Conservation (phyloP, 2,888 invertebrate species). For the Morpho deidamia region DNA sequence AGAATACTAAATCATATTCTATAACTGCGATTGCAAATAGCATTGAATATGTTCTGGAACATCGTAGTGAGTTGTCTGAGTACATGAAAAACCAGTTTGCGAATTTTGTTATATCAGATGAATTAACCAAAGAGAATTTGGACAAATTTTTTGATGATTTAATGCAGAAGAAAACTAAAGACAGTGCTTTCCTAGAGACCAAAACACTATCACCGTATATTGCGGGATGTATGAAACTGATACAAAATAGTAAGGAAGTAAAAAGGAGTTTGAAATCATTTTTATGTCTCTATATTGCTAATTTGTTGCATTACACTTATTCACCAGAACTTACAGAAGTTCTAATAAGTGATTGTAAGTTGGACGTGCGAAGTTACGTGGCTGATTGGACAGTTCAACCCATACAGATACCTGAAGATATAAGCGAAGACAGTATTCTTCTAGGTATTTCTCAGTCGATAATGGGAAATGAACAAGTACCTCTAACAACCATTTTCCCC, state of each 20-base stretch:
- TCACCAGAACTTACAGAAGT: slow-evolving; percentile 68
- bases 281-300: slow-evolving; percentile 61
- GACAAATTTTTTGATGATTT: slow-evolving; percentile 60
- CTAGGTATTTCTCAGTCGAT: slow-evolving; percentile 61
- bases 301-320: slow-evolving; percentile 80
- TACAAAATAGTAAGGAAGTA: slow-evolving; percentile 48
- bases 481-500: slow-evolving; percentile 48
- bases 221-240: slow-evolving; percentile 59
- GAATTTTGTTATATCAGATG: slow-evolving; percentile 55
- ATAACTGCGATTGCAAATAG: slow-evolving; percentile 49
- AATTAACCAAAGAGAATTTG: slow-evolving; percentile 44
- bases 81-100: slow-evolving; percentile 53
- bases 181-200: slow-evolving; percentile 54
- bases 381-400: slow-evolving; percentile 65
- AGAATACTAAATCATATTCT: slow-evolving; percentile 50
- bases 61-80: slow-evolving; percentile 47
- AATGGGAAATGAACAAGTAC: slow-evolving; percentile 45
- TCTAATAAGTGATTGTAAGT: slow-evolving; percentile 66
- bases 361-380: slow-evolving; percentile 69
- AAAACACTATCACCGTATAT: slow-evolving; percentile 64
- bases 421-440: slow-evolving; percentile 46
- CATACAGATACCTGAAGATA: slow-evolving; percentile 44
- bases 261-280: slow-evolving; percentile 59
- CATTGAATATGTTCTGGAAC: slow-evolving; percentile 57
- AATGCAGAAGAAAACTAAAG: slow-evolving; percentile 51